Percentiles rank a stretch among this genome's conserved stretches.
Evolutionary conservation across 2,888 invertebrate genomes (phyloP).

Genomic region (Nysson spinosus): DNA sequence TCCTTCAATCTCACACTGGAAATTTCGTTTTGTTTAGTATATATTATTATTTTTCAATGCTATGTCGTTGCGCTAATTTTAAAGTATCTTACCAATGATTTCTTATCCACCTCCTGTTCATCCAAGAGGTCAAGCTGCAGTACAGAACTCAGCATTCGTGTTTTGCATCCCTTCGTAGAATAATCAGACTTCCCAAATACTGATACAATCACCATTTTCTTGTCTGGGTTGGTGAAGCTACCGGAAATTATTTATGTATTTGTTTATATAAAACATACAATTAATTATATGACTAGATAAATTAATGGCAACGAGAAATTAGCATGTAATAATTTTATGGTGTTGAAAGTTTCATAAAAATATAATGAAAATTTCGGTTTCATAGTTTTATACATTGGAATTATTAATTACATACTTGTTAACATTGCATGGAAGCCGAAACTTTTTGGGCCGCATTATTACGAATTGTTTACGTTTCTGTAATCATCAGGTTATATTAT

Average conservation of each 20-base stretch:
- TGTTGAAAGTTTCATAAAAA: no score
- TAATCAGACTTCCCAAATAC: constrained; percentile 85
- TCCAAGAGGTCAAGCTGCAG: constrained; percentile 70
- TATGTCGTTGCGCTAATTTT: neutral
- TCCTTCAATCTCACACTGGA: constrained; percentile 77
- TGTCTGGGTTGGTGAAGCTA: constrained; percentile 66
- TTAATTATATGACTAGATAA: neutral
- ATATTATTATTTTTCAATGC: neutral
- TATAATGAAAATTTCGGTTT: no score
- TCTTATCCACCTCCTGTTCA: constrained; percentile 70
- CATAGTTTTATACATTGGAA: no score
- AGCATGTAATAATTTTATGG: neutral
- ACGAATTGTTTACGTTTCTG: constrained; percentile 12
- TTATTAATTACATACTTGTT: constrained; percentile 58
- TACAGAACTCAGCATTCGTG: constrained; percentile 77
- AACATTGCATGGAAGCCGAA: constrained; percentile 65
- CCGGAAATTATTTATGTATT: neutral
- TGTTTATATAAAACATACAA: neutral
- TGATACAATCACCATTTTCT: constrained; percentile 84
- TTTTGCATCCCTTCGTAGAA: constrained; percentile 82
- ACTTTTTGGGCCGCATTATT: constrained; percentile 72
- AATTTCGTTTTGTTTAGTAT: no score
- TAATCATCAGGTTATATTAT: neutral
- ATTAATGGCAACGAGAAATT: neutral
- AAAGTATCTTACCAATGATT: constrained; percentile 69